Evolutionary conservation across 2,113 vertebrate species (phyloP).

Genomic region (Rynchops niger): DNA sequence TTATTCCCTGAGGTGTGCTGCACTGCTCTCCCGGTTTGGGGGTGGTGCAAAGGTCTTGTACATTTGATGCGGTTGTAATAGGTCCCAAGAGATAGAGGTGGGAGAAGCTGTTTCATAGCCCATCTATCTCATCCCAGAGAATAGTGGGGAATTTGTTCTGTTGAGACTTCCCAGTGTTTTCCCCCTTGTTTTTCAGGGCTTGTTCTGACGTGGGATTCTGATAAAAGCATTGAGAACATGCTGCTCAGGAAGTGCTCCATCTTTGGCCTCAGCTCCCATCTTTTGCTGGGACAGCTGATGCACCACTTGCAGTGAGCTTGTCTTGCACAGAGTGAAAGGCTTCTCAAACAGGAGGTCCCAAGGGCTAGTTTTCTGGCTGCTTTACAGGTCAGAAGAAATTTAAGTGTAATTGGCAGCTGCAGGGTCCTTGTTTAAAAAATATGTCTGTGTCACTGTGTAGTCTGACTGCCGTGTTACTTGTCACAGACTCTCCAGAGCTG

Average conservation of each 20-base stretch:
- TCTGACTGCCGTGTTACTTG: neutral
- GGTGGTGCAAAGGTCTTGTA: neutral
- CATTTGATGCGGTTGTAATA: neutral
- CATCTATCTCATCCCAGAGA: neutral
- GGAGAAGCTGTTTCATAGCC: neutral
- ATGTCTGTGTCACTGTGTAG: neutral
- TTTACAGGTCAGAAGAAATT: conserved; percentile 14
- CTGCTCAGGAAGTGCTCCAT: neutral
- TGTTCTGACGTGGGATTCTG: neutral
- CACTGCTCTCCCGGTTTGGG: neutral
- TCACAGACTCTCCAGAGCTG: conserved; percentile 1
- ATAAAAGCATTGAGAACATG: neutral
- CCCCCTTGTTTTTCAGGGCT: neutral
- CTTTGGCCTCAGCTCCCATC: neutral
- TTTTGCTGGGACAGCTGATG: neutral
- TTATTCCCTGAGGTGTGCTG: neutral
- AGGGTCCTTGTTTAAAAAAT: neutral
- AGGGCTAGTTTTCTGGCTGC: neutral
- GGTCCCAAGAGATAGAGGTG: neutral
- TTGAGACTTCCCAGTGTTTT: neutral
- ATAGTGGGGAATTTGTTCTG: neutral
- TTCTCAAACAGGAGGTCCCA: neutral
- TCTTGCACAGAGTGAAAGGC: neutral
- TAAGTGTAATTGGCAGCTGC: conserved; percentile 16
- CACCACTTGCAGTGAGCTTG: neutral